Evolutionary conservation across 2,113 vertebrate genomes (phyloP).

Genomic region (Thinocorus orbignyianus): DNA sequence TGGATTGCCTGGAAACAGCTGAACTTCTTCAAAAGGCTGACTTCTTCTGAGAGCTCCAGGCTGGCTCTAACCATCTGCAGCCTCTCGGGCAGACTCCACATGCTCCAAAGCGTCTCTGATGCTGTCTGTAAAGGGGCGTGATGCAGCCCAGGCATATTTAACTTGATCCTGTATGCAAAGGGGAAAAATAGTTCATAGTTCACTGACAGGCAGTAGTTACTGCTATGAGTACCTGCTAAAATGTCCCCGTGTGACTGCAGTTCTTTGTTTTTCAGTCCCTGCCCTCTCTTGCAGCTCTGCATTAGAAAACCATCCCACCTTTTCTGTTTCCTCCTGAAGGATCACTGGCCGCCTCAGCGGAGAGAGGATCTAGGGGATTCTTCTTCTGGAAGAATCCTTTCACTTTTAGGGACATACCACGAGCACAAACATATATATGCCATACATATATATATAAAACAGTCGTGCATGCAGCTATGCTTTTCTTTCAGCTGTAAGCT

Average conservation of each 20-base stretch:
- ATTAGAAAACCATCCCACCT: background rate
- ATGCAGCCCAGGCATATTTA: background rate
- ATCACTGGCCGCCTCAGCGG: background rate
- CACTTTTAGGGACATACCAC: background rate
- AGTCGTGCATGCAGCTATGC: background rate
- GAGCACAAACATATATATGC: background rate
- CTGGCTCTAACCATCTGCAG: background rate
- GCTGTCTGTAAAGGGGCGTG: background rate
- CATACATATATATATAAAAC: background rate
- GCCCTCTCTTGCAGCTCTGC: background rate
- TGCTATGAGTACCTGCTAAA: background rate
- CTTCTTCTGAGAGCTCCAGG: background rate
- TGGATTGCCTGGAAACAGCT: background rate
- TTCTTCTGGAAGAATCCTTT: background rate
- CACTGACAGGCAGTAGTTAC: background rate
- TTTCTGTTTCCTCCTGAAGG: background rate
- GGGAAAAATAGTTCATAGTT: background rate
- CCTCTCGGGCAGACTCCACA: background rate
- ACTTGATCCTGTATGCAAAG: background rate
- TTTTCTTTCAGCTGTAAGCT: background rate
- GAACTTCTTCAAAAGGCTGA: background rate
- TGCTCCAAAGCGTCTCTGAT: background rate
- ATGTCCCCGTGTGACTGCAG: background rate
- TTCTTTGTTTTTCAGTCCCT: background rate
- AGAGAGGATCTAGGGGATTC: background rate